Conservation (phyloP, 2,113 vertebrate genomes). For the Poicephalus gulielmi region DNA sequence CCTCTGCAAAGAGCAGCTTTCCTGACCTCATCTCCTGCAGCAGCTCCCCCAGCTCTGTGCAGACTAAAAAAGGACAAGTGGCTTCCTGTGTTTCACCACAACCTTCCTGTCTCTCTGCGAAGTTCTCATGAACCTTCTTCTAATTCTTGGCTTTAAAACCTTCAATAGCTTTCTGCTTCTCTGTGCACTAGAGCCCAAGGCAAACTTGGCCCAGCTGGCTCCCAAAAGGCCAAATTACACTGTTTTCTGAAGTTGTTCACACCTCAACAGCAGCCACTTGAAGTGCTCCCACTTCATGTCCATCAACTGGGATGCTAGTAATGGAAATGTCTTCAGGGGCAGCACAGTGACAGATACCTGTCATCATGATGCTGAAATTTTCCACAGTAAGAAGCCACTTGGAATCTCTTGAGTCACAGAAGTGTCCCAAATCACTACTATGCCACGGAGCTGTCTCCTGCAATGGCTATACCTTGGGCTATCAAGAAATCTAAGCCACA, state of each 20-base stretch:
- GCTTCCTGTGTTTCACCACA: conserved; percentile 41
- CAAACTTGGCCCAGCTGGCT: neutral
- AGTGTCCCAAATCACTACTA: neutral
- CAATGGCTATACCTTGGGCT: neutral
- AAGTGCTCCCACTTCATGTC: neutral
- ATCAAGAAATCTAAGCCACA: neutral
- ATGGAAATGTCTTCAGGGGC: neutral
- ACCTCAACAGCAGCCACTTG: neutral
- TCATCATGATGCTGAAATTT: neutral
- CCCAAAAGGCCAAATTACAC: neutral
- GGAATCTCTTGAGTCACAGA: neutral
- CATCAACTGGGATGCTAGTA: neutral
- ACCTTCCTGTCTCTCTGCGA: conserved; percentile 25
- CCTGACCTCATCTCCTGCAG: neutral
- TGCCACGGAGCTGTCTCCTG: neutral
- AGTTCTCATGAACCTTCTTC: neutral
- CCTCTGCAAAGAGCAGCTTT: neutral
- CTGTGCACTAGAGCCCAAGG: neutral
- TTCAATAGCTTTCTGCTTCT: neutral
- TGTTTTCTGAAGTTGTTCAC: neutral
- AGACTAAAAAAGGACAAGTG: neutral
- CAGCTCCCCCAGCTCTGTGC: neutral
- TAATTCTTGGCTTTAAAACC: neutral
- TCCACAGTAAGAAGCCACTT: neutral
- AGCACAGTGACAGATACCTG: neutral